Percentiles rank a stretch among this genome's conserved stretches.
Conservation (phyloP, 2,888 invertebrate species). For the Eristalinus sepulchralis region DNA sequence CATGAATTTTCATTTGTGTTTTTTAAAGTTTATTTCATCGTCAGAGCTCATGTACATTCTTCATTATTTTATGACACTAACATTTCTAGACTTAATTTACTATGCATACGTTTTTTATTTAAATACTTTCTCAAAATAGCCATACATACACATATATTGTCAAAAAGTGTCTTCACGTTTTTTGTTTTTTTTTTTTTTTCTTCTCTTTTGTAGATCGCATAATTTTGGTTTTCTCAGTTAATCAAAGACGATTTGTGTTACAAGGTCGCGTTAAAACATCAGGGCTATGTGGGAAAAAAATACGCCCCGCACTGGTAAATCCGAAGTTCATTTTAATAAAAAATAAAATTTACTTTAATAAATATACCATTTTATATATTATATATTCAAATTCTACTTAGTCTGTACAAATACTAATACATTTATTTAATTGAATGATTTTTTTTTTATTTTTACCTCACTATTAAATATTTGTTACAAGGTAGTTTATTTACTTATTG, state of each 20-base stretch:
- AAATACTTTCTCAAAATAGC: conserved; percentile 27
- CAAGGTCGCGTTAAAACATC: conserved; percentile 15
- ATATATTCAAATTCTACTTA: conserved; percentile 10
- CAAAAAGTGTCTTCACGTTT: conserved; percentile 43
- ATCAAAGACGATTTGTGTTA: conserved; percentile 29
- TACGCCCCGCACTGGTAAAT: conserved; percentile 22
- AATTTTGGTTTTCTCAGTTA: conserved; percentile 12
- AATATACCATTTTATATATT: background rate
- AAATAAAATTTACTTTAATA: conserved; percentile 6
- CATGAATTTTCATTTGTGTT: background rate
- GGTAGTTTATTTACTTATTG: background rate
- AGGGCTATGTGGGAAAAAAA: conserved; percentile 7
- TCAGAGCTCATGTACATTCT: conserved; percentile 36
- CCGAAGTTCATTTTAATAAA: conserved; percentile 22
- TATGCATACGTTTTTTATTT: conserved; percentile 28
- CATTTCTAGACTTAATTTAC: conserved; percentile 32
- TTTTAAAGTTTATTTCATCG: conserved; percentile 17
- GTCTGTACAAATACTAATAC: conserved; percentile 45
- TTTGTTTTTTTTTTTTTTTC: background rate
- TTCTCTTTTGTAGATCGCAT: conserved; percentile 11
- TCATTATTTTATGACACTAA: conserved; percentile 24
- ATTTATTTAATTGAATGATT: conserved; percentile 13
- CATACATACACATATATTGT: conserved; percentile 48
- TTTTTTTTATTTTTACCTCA: background rate
- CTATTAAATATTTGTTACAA: background rate